Evolutionary conservation across 2,113 vertebrate species (phyloP).

Genomic region (Mesembrinibis cayennensis): DNA sequence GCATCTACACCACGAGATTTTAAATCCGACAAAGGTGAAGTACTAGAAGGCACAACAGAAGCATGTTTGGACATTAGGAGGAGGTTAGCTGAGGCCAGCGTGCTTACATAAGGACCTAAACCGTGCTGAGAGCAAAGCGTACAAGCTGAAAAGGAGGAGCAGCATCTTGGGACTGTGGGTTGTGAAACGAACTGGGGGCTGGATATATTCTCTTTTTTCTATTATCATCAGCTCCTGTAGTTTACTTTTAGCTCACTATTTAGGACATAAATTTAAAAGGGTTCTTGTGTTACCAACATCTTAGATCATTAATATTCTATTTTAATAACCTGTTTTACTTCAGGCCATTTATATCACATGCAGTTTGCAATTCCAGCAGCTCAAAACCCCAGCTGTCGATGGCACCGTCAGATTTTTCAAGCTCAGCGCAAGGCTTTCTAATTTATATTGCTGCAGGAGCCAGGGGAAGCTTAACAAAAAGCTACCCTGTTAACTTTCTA

Average conservation of each 20-base stretch:
- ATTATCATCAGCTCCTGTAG: not conserved
- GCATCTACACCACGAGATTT: not conserved
- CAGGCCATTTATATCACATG: slow-evolving; percentile 15
- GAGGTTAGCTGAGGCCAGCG: slow-evolving; percentile 46
- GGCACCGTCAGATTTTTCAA: not conserved
- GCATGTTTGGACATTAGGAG: not conserved
- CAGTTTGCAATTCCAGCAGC: slow-evolving; percentile 10
- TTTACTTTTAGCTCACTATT: slow-evolving; percentile 11
- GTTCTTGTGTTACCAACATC: not conserved
- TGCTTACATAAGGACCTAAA: slow-evolving; percentile 52
- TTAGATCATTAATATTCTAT: slow-evolving; percentile 35
- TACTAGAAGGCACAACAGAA: slow-evolving; percentile 25
- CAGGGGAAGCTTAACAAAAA: not conserved
- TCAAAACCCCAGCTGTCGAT: not conserved
- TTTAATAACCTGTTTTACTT: slow-evolving; percentile 52
- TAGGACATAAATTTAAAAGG: not conserved
- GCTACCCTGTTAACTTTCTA: not conserved
- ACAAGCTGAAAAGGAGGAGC: not conserved
- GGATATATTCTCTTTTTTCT: not conserved
- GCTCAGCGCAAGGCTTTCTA: not conserved
- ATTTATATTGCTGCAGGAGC: not conserved
- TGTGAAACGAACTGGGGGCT: not conserved
- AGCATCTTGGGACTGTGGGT: not conserved
- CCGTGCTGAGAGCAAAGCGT: not conserved
- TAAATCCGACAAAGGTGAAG: slow-evolving; percentile 11